phyloP scores from a whole-genome alignment of 2,797 vertebrate genomes.

The Sebastes diaconus region DNA sequence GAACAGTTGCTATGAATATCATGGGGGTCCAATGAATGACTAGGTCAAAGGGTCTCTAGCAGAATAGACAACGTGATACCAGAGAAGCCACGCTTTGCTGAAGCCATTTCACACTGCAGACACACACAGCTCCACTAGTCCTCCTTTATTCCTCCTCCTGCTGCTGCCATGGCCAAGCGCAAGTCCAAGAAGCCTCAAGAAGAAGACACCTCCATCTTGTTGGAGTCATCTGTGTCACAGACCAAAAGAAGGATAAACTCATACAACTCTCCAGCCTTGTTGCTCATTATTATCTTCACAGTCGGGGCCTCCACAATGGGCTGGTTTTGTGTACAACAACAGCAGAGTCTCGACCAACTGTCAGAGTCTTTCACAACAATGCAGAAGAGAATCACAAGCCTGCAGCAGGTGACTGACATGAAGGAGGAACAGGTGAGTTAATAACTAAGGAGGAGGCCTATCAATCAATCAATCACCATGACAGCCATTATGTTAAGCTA shows the following conservation, averaged over 20 bases:
- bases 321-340: slow-evolving; percentile 9
- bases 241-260: not conserved
- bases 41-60: slow-evolving; percentile 12
- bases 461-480: too few relatives aligned
- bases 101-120: not conserved
- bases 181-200: slow-evolving; percentile 11
- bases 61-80: slow-evolving; percentile 8
- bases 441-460: not conserved
- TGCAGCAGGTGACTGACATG: slow-evolving; percentile 16
- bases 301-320: not conserved
- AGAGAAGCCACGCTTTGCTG: not conserved
- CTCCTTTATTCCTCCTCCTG: not conserved
- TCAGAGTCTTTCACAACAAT: not conserved
- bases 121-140: not conserved
- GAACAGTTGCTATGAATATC: slow-evolving; percentile 7
- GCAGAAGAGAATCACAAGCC: not conserved
- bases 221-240: not conserved
- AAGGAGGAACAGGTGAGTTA: not conserved
- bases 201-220: not conserved
- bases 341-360: not conserved
- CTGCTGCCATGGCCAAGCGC: not conserved
- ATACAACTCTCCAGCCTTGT: not conserved
- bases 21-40: slow-evolving; percentile 28
- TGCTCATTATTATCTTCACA: not conserved
- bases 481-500: not conserved